Evolutionary conservation across 1,140 invertebrate genomes (phyloP).

Genomic region (Sitodiplosis mosellana): DNA sequence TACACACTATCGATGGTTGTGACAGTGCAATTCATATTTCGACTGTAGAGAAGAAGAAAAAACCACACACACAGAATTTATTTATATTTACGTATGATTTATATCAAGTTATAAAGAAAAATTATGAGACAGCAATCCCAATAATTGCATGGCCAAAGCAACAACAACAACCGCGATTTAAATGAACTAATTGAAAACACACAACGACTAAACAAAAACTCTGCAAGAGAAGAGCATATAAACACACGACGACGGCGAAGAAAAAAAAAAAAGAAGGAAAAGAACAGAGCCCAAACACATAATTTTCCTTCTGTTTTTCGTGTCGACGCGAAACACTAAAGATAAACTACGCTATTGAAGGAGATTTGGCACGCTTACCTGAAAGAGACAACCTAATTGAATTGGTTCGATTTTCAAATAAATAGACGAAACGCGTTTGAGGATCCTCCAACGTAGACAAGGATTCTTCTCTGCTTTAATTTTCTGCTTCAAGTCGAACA

Average conservation of each 20-base stretch:
- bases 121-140: not conserved
- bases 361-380: not conserved
- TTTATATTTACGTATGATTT: not conserved
- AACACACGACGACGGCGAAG: no score
- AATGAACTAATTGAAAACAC: not conserved
- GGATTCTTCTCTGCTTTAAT: no score
- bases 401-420: not conserved
- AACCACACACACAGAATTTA: not conserved
- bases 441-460: no score
- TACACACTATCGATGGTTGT: not conserved
- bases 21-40: not conserved
- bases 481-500: not conserved
- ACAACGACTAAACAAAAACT: not conserved
- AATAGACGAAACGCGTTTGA: no score
- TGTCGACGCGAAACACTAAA: not conserved
- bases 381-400: not conserved
- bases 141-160: not conserved
- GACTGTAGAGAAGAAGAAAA: not conserved
- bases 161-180: not conserved
- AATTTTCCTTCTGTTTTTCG: not conserved
- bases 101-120: not conserved
- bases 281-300: not conserved
- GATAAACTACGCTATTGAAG: not conserved
- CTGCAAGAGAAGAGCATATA: no score
- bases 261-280: no score